Percentiles rank a stretch among this genome's conserved stretches.
These are phyloP conservation scores for Cataglyphis livida DNA, from an alignment of 2,888 invertebrate species.

Conservation along the genomic window DNA sequence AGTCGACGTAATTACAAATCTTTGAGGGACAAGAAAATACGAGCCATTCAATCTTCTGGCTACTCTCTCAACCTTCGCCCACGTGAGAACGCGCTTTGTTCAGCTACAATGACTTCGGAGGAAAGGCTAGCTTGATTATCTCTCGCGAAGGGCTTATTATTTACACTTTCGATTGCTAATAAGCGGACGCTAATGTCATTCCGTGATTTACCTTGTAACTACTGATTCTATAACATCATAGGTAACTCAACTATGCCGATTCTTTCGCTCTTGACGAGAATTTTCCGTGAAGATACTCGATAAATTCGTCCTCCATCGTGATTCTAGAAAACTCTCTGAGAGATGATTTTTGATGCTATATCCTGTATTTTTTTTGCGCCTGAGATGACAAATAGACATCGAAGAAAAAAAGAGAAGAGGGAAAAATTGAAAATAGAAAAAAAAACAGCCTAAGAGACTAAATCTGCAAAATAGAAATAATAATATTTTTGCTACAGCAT, in stretches of 20 bases:
- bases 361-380: not conserved
- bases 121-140: not conserved
- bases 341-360: not conserved
- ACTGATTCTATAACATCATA: not conserved
- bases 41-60: not conserved
- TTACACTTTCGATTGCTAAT: not conserved
- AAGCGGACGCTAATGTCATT: not conserved
- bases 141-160: not conserved
- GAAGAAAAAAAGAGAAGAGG: not conserved
- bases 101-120: not conserved
- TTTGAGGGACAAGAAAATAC: not conserved
- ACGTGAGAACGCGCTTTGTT: not conserved
- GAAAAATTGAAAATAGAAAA: not conserved
- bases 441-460: not conserved
- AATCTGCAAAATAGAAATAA: not conserved
- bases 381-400: not conserved
- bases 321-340: not conserved
- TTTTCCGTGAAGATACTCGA: not conserved
- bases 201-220: not conserved
- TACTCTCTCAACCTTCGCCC: slow-evolving; percentile 12
- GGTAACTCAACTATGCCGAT: not conserved
- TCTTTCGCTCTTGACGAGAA: too few relatives aligned
- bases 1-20: not conserved
- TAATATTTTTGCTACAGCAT: not conserved
- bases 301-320: not conserved